These are phyloP conservation scores for Acrobasis consociella DNA, from an alignment of 2,888 invertebrate species.

Conservation along the genomic window DNA sequence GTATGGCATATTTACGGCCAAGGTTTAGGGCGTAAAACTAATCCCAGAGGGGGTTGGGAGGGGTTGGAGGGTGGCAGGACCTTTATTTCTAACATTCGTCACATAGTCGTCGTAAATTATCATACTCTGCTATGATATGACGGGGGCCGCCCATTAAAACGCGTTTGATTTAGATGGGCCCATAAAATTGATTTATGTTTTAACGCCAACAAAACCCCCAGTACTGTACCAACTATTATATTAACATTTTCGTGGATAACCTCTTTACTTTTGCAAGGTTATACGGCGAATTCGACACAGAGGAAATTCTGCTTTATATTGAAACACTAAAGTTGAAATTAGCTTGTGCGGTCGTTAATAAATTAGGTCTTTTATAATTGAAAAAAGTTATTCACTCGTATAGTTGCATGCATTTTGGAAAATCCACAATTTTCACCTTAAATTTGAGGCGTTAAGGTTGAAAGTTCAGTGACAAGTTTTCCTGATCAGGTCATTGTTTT, in stretches of 20 bases:
- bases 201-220: conserved; percentile 83
- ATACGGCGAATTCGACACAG: conserved; percentile 44
- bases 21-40: conserved; percentile 79
- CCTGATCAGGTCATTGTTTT: conserved; percentile 71
- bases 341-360: conserved; percentile 33
- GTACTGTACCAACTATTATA: conserved; percentile 82
- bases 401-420: conserved; percentile 66
- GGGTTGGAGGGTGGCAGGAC: conserved; percentile 52
- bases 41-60: conserved; percentile 58
- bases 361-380: conserved; percentile 75
- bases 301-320: conserved; percentile 39
- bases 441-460: conserved; percentile 36
- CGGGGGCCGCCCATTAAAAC: conserved; percentile 84
- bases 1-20: conserved; percentile 78
- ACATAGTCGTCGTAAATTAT: conserved; percentile 83
- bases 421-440: conserved; percentile 53
- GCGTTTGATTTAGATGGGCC: conserved; percentile 84
- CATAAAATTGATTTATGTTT: conserved; percentile 84
- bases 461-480: conserved; percentile 40
- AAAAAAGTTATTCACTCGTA: conserved; percentile 76
- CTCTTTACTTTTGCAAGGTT: conserved; percentile 66
- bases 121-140: conserved; percentile 83
- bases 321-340: conserved; percentile 34
- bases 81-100: conserved; percentile 84
- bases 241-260: conserved; percentile 83